Evolutionary conservation across 2,888 invertebrate genomes (phyloP).

Genomic region (Trichogramma dendrolimi): DNA sequence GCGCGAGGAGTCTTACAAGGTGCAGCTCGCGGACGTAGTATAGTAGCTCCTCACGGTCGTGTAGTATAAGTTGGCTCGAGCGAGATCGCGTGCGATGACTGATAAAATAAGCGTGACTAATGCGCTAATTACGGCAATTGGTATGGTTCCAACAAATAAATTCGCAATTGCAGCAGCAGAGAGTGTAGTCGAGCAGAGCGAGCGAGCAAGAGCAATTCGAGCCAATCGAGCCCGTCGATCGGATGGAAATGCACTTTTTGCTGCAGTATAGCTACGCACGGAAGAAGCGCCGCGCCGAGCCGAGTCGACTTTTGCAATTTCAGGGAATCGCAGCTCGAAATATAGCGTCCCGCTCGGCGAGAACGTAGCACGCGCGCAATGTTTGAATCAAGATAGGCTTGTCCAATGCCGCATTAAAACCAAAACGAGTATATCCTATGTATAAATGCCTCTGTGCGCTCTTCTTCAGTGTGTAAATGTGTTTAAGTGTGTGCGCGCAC

Average conservation of each 20-base stretch:
- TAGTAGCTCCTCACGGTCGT: too few relatives aligned
- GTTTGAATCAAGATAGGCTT: conserved; percentile 20
- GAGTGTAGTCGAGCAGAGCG: too few relatives aligned
- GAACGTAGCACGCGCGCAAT: conserved; percentile 1
- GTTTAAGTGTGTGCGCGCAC: not conserved
- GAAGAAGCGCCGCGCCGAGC: not conserved
- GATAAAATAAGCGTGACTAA: conserved; percentile 24
- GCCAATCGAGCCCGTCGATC: not conserved
- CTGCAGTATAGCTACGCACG: not conserved
- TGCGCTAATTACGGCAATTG: conserved; percentile 23
- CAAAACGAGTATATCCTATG: too few relatives aligned
- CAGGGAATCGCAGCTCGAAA: not conserved
- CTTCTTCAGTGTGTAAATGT: not conserved
- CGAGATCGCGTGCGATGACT: conserved; percentile 21
- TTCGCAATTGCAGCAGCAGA: not conserved
- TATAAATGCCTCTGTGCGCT: too few relatives aligned
- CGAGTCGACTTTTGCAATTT: too few relatives aligned
- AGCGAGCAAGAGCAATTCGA: too few relatives aligned
- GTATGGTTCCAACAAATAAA: conserved; percentile 12
- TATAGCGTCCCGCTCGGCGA: not conserved
- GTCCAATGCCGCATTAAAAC: too few relatives aligned
- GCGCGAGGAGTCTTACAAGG: too few relatives aligned
- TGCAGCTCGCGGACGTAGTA: too few relatives aligned
- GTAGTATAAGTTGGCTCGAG: conserved; percentile 2
- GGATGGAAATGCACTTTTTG: conserved; percentile 6